phyloP scores from a whole-genome alignment of 2,888 invertebrate genomes.

The Hydrotaea diabolus region DNA sequence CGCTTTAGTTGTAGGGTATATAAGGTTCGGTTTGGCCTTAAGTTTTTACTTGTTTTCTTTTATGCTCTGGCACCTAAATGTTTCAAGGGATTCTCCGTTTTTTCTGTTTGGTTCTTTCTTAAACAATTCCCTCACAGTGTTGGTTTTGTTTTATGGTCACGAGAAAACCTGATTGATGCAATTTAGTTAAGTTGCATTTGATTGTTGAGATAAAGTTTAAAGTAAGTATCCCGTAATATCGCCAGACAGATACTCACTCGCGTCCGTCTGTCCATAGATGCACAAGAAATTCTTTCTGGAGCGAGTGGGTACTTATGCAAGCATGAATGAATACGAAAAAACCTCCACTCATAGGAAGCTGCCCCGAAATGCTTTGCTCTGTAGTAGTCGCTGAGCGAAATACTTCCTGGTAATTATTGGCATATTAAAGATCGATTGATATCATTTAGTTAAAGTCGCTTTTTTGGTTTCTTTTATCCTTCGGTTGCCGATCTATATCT shows the following conservation, averaged over 20 bases:
- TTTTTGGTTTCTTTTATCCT: slow-evolving; percentile 34
- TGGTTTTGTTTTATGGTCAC: slow-evolving; percentile 60
- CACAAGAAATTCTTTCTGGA: not conserved
- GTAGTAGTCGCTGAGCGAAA: slow-evolving; percentile 16
- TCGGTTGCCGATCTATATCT: slow-evolving; percentile 15
- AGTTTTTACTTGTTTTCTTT: no score
- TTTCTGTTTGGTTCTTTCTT: no score
- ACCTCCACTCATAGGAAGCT: not conserved
- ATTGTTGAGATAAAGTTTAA: slow-evolving; percentile 63
- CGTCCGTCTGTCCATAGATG: not conserved
- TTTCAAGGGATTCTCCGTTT: slow-evolving; percentile 60
- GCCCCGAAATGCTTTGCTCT: slow-evolving; percentile 37
- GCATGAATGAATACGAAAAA: slow-evolving; percentile 17
- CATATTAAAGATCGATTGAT: slow-evolving; percentile 65
- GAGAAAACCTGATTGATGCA: slow-evolving; percentile 67
- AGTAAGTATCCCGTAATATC: slow-evolving; percentile 36
- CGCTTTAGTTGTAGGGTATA: no score
- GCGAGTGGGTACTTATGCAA: not conserved
- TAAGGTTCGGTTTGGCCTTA: no score
- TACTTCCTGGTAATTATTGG: slow-evolving; percentile 67
- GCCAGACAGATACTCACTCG: not conserved
- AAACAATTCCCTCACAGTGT: slow-evolving; percentile 13
- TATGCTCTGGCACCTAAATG: not conserved
- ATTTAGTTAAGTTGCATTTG: slow-evolving; percentile 63
- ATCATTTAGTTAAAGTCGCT: slow-evolving; percentile 58